These are phyloP conservation scores for Geotrypetes seraphini DNA, from an alignment of 2,797 vertebrate species.

Conservation along the genomic window DNA sequence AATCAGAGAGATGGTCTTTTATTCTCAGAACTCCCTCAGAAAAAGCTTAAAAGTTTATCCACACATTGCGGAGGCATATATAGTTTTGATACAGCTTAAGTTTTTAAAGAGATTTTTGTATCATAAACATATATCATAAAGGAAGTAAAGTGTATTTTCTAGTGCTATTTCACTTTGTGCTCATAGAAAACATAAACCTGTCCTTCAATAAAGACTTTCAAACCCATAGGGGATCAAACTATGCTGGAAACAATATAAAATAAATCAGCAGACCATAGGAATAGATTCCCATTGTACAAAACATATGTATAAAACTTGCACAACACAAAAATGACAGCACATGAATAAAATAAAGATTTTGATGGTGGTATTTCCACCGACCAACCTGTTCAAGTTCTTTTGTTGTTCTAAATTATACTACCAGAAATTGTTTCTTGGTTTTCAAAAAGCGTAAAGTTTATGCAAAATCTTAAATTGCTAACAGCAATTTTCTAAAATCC, in stretches of 20 bases:
- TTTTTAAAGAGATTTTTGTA: no score
- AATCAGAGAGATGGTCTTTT: no score
- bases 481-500: slow-evolving; percentile 32
- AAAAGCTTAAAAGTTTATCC: no score
- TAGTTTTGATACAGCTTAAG: no score
- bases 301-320: background rate
- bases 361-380: slow-evolving; percentile 1
- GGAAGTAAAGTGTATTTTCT: no score
- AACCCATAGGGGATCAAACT: background rate
- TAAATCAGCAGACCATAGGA: background rate
- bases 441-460: slow-evolving; percentile 13
- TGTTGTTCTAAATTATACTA: slow-evolving; percentile 18
- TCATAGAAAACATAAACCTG: no score
- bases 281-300: slow-evolving; percentile 1
- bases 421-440: slow-evolving; percentile 11
- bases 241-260: background rate
- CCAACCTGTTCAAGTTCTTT: slow-evolving; percentile 1
- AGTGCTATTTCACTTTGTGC: no score
- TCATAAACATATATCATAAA: no score
- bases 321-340: background rate
- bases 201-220: background rate
- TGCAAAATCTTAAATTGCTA: slow-evolving; percentile 33
- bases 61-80: no score
- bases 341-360: slow-evolving; percentile 10
- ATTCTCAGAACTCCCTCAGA: no score